Base-by-base conservation (phyloP, 53 echinoderm and acorn worm genomes). In the Echinarachnius parma region DNA sequence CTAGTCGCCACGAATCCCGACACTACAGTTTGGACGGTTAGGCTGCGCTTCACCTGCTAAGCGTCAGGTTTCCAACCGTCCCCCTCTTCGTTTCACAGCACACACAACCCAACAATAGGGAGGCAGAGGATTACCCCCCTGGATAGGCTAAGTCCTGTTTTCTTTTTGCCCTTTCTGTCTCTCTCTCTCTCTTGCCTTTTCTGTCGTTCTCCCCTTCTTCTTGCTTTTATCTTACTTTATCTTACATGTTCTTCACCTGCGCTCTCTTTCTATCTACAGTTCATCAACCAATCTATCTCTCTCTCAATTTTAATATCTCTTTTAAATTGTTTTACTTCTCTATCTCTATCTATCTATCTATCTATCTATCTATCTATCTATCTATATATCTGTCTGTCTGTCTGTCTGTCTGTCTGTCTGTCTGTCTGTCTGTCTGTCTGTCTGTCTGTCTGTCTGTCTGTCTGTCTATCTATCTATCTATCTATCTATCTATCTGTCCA, bases 231-330 rank as follows among this genome's bases (percentile, higher is more conserved):
- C 7, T 39, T 13, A 9, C 7, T 13, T 13, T 13, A 7, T 39
- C 39, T 13, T 39, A 7, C 39, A 7, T 49, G 4, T 49, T 19
- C 18, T n/a, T 18, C 50, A 4, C 19, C 50, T n/a, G 9, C 50
- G 9, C 50, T 49, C 50, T 49, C 50, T 49, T 18, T 49, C 50
- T 49, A 4, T 4, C 50, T n/a, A 4, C 10, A 49, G 9, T 19
- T 13, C 50, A 4, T 69, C 31, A 31, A 3, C 31, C 52, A 49
- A 14, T 69, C 53, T 50, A 49, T 69, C 2, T 66, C 44, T 66
- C 47, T 45, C 9, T 66, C 66, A 21, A 10, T 4, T 18, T 59
- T 18, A 24, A 49, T 49, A 10, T 49, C 50, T 49, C 18, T 18
- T 49, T 18, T 49, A 4, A 4, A 10, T 49, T 49, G 11, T 19